phyloP scores from a whole-genome alignment of 2,888 invertebrate species.

The Aphodius sticticus region DNA sequence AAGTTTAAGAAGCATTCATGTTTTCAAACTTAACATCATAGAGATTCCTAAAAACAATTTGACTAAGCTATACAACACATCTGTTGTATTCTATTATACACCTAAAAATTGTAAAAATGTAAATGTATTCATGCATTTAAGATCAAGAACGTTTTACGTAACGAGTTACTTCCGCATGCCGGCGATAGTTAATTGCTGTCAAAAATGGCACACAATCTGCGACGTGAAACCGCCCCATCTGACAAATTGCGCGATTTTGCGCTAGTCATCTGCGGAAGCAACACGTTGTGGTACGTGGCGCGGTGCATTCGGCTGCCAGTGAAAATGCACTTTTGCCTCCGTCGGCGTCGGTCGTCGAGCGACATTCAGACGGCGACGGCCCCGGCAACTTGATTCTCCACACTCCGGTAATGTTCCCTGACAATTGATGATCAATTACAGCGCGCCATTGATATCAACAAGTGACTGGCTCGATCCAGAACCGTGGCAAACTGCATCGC shows the following conservation, averaged over 20 bases:
- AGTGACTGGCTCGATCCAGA: slow-evolving; percentile 5
- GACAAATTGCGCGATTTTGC: background rate
- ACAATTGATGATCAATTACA: slow-evolving; percentile 26
- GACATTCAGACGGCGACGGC: background rate
- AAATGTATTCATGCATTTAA: no score
- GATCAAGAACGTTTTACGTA: no score
- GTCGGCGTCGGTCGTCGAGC: background rate
- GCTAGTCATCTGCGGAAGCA: background rate
- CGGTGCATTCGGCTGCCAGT: background rate
- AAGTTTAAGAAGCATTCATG: no score
- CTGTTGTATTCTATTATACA: no score
- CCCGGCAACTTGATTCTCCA: background rate
- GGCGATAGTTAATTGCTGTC: no score
- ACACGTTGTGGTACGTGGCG: background rate
- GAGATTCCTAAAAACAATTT: no score
- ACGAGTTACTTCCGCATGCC: no score
- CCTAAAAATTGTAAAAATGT: no score
- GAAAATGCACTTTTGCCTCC: background rate
- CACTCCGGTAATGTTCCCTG: slow-evolving; percentile 20
- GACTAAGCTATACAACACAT: no score
- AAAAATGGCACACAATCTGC: no score
- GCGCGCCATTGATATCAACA: slow-evolving; percentile 13
- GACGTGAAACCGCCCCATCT: background rate
- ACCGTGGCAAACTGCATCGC: background rate
- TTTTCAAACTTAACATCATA: no score